Conservation (phyloP, 2,888 invertebrate genomes). For the Bellardia bayeri region DNA sequence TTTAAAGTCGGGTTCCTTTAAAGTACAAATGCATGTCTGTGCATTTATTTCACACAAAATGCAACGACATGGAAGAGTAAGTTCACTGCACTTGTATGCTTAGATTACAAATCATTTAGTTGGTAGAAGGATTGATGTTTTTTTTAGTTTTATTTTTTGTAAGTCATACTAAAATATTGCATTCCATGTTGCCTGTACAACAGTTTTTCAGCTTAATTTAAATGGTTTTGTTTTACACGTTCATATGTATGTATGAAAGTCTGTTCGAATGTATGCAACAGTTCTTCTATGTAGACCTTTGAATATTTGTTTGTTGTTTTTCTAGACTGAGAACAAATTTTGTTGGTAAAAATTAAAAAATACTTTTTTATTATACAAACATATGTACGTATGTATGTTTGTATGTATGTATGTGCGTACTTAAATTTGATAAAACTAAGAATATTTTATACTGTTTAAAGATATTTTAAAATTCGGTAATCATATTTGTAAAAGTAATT, state of each 20-base stretch:
- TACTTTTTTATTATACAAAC: too few species aligned
- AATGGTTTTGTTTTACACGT: slow-evolving; percentile 18
- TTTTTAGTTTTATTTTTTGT: not conserved
- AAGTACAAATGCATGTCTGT: slow-evolving; percentile 57
- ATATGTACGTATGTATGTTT: too few species aligned
- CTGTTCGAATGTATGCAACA: not conserved
- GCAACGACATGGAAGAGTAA: slow-evolving; percentile 66
- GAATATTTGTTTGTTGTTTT: slow-evolving; percentile 28
- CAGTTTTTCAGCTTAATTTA: slow-evolving; percentile 65
- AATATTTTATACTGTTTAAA: too few species aligned
- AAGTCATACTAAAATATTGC: slow-evolving; percentile 33
- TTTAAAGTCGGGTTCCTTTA: slow-evolving; percentile 59
- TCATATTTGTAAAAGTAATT: too few species aligned
- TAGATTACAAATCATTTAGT: slow-evolving; percentile 69
- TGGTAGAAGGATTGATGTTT: slow-evolving; percentile 62
- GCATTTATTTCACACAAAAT: slow-evolving; percentile 64
- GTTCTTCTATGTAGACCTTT: slow-evolving; percentile 21
- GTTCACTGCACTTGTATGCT: slow-evolving; percentile 70
- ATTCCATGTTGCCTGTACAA: slow-evolving; percentile 54
- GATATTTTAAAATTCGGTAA: too few species aligned
- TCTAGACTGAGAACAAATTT: slow-evolving; percentile 23
- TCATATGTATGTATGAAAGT: too few species aligned
- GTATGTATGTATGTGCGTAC: too few species aligned
- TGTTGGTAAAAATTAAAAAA: not conserved
- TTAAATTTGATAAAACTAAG: too few species aligned